A percentile compares a stretch with the other conserved stretches of the same genome.
Evolutionary conservation across 37 sponge, comb jelly and placozoan species (phyloP).

Genomic region (Crambe crambe): DNA sequence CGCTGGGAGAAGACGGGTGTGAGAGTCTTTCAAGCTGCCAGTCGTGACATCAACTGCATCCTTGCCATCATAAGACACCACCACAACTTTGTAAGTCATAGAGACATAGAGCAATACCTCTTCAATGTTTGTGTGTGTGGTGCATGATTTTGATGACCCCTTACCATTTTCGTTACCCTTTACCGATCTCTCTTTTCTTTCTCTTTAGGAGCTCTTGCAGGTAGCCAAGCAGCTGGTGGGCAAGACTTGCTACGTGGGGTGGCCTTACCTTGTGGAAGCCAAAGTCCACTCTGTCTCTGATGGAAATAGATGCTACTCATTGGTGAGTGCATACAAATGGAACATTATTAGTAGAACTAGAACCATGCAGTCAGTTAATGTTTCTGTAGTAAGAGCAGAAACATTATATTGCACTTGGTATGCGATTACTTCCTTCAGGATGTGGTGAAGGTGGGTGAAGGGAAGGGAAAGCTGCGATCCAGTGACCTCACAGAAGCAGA

Average conservation of each 20-base stretch:
- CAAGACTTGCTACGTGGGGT: conserved; percentile 70
- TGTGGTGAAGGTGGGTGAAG: not conserved
- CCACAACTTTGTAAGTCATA: no score
- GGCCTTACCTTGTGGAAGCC: conserved; percentile 89
- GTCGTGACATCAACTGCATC: conserved; percentile 72
- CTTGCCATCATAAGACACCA: conserved; percentile 13
- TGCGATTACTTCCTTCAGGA: no score
- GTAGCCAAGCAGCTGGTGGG: conserved; percentile 78
- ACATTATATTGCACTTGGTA: not conserved
- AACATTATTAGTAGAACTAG: not conserved
- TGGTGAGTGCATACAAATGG: not conserved
- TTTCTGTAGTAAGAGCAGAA: not conserved
- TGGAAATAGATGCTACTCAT: not conserved
- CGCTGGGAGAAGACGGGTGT: conserved; percentile 60
- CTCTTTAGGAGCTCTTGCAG: conserved; percentile 23
- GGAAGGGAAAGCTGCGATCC: not conserved
- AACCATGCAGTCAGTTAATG: not conserved
- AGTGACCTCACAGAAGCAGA: not conserved
- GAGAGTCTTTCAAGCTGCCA: conserved; percentile 80
- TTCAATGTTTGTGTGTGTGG: not conserved
- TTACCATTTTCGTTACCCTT: no score
- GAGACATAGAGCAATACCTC: no score
- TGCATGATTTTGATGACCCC: not conserved
- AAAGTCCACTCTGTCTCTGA: conserved; percentile 70
- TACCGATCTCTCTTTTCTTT: no score